These are phyloP conservation scores for Heliconius cydno DNA, from an alignment of 2,888 invertebrate genomes.

Conservation along the genomic window DNA sequence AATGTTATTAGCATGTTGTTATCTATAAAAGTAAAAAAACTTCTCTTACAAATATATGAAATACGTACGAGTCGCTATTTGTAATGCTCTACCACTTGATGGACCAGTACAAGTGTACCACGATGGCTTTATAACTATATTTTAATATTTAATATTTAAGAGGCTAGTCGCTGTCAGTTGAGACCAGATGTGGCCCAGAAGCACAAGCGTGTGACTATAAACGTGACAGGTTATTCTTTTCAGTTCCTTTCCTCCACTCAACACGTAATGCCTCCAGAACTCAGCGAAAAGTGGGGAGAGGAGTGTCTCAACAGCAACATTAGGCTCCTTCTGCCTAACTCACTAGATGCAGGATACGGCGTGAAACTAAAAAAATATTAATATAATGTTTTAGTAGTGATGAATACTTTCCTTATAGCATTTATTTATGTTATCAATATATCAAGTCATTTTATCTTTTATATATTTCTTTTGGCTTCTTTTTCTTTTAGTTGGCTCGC, in stretches of 20 bases:
- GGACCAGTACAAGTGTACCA: background rate
- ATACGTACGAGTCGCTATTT: slow-evolving; percentile 1
- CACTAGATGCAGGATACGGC: too few species aligned
- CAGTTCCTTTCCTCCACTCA: too few species aligned
- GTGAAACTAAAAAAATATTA: too few species aligned
- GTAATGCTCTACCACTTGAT: background rate
- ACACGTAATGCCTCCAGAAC: too few species aligned
- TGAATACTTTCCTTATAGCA: background rate
- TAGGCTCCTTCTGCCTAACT: too few species aligned
- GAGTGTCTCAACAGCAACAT: too few species aligned
- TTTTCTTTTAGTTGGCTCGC: background rate
- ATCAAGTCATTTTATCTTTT: background rate
- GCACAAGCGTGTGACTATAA: too few species aligned
- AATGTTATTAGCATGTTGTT: background rate
- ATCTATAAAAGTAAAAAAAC: background rate
- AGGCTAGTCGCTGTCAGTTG: background rate
- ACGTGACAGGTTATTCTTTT: too few species aligned
- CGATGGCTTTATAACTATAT: slow-evolving; percentile 5
- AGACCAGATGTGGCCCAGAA: too few species aligned
- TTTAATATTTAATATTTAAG: background rate
- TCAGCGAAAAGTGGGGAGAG: too few species aligned
- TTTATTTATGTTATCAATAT: background rate
- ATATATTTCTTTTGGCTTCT: background rate
- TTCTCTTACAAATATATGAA: background rate
- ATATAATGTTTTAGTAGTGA: too few species aligned